These are phyloP conservation scores for Heliocidaris tuberculata DNA, from an alignment of 35 echinoderm and acorn worm genomes.

Conservation along the genomic window DNA sequence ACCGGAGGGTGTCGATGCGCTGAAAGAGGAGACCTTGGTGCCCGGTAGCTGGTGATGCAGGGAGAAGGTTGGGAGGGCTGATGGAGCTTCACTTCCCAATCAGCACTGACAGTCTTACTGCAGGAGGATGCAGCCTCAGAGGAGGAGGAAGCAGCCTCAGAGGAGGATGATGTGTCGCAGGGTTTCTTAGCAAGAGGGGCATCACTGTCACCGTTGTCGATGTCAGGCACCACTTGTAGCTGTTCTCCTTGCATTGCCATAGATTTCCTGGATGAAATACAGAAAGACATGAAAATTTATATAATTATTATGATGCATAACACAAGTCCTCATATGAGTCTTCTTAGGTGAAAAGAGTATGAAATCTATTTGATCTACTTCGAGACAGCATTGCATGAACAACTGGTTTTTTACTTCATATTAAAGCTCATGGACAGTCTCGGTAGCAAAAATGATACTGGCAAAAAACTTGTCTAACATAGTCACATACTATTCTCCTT, in stretches of 20 bases:
- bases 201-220: conserved; percentile 66
- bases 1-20: conserved; percentile 50
- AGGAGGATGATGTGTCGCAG: background rate
- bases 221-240: conserved; percentile 83
- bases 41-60: conserved; percentile 24
- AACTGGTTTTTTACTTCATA: too few relatives aligned
- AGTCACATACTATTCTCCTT: too few relatives aligned
- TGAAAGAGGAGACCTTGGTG: conserved; percentile 50
- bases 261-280: conserved; percentile 56
- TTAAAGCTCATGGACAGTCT: too few relatives aligned
- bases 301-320: too few relatives aligned
- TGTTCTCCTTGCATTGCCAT: conserved; percentile 68
- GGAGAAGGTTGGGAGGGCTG: background rate
- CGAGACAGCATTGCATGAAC: too few relatives aligned
- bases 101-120: background rate
- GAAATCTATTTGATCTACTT: too few relatives aligned
- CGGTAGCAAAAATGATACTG: too few relatives aligned
- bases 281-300: background rate
- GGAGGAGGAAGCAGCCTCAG: too few relatives aligned
- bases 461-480: too few relatives aligned
- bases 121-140: background rate
- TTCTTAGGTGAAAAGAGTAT: too few relatives aligned
- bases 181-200: background rate
- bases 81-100: conserved; percentile 18
- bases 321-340: too few relatives aligned